Evolutionary conservation across 2,888 invertebrate genomes (phyloP), one percentile per base, ranked within the genome.

Genomic region (Agriotes lineatus): DNA sequence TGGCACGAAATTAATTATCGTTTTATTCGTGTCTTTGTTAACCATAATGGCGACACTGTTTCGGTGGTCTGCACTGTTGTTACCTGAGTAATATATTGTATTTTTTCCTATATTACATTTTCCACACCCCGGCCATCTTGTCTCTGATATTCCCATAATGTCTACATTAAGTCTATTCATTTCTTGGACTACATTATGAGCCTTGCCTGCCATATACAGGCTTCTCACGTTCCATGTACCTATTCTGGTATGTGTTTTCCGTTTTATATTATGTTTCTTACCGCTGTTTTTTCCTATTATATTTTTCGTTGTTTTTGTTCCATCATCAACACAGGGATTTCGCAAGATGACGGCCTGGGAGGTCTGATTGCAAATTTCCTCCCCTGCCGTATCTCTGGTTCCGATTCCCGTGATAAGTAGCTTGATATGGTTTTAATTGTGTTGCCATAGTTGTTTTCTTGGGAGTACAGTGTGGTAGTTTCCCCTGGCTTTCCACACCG

Each of bases 401-500:
- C 44, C 18, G 19, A 19, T 6, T 44, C 44, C 44, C 44, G 18
- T 44, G 44, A 16, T 44, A 44, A 44, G 44, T 44, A 44, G 10
- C 18, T 3, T 44, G 44, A 3, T 44, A 6, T 44, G 19, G 19
- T 14, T 44, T 44, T 16, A 5, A 3, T 37, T 37, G 37, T 37
- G 37, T 7, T 37, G 16, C 44, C 18, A 16, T 44, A 44, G n/a
- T 14, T 44, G 44, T 44, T 44, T 44, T 44, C 44, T 44, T 44
- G 44, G 19, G 44, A 44, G 39, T 42, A 44, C 18, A 14, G 18
- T 16, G 14, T 44, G 44, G 44, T 44, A 44, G 44, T 44, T 44
- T 44, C 19, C 57, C n/a, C 14, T 54, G 22, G 54, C 59, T 48
- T 19, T 42, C 52, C 20, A 62, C 57, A 16, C 50, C 22, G 57